These are phyloP conservation scores for Ochropleura plecta DNA, from an alignment of 2,888 invertebrate genomes.

Conservation along the genomic window DNA sequence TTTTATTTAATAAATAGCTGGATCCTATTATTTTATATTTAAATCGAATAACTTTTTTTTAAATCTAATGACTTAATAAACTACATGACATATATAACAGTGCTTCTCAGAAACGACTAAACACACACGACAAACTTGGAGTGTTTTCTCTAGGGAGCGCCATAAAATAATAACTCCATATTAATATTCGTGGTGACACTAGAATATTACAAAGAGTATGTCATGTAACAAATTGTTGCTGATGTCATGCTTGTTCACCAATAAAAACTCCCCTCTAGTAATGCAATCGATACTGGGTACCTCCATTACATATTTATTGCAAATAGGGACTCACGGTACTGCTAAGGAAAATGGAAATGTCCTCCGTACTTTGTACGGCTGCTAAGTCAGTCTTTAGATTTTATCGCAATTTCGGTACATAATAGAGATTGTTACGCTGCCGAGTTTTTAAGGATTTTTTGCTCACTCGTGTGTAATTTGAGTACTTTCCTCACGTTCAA, in stretches of 20 bases:
- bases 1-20: background rate
- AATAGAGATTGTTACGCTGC: background rate
- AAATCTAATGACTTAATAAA: slow-evolving; percentile 15
- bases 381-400: slow-evolving; percentile 62
- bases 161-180: slow-evolving; percentile 38
- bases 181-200: slow-evolving; percentile 42
- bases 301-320: slow-evolving; percentile 86
- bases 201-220: slow-evolving; percentile 38
- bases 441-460: slow-evolving; percentile 5
- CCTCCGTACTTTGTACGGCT: slow-evolving; percentile 65
- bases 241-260: slow-evolving; percentile 80
- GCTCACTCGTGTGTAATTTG: background rate
- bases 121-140: background rate
- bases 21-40: background rate
- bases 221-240: slow-evolving; percentile 68
- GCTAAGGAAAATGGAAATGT: slow-evolving; percentile 76
- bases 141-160: slow-evolving; percentile 18
- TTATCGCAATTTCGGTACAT: slow-evolving; percentile 60
- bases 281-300: slow-evolving; percentile 82
- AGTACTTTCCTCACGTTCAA: slow-evolving; percentile 7
- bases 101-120: slow-evolving; percentile 31
- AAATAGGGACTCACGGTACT: slow-evolving; percentile 72
- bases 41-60: background rate
- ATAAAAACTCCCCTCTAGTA: slow-evolving; percentile 79
- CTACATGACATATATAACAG: background rate